Evolutionary conservation across 2,113 vertebrate genomes (phyloP).

Genomic region (Pachycephala philippinensis): DNA sequence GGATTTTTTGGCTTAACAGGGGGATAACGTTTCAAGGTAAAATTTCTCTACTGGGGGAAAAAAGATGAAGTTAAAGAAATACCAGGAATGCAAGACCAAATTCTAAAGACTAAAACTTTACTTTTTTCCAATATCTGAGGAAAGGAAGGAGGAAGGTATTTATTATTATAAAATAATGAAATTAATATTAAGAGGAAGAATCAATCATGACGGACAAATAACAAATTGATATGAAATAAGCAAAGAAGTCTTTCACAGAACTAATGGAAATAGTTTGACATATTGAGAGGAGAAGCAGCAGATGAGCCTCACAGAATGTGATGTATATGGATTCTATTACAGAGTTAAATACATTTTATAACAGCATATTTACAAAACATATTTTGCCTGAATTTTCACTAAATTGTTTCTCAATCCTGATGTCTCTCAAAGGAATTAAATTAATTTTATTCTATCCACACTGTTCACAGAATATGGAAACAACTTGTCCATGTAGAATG

Average conservation of each 20-base stretch:
- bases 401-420: constrained; percentile 8
- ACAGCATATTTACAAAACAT: not conserved
- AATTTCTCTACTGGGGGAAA: not conserved
- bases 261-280: not conserved
- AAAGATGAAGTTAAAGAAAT: not conserved
- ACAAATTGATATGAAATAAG: not conserved
- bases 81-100: not conserved
- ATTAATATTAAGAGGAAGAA: not conserved
- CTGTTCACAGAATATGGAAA: not conserved
- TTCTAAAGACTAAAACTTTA: not conserved
- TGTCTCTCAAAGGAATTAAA: not conserved
- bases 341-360: not conserved
- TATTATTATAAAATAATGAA: not conserved
- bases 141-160: not conserved
- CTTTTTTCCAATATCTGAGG: not conserved
- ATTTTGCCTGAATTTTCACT: not conserved
- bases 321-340: not conserved
- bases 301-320: not conserved
- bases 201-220: not conserved
- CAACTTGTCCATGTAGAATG: constrained; percentile 8
- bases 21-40: not conserved
- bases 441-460: not conserved
- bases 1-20: not conserved
- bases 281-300: not conserved
- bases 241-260: not conserved